Base-by-base conservation (phyloP, 2,797 vertebrate species). In the Sebastes jordani region DNA sequence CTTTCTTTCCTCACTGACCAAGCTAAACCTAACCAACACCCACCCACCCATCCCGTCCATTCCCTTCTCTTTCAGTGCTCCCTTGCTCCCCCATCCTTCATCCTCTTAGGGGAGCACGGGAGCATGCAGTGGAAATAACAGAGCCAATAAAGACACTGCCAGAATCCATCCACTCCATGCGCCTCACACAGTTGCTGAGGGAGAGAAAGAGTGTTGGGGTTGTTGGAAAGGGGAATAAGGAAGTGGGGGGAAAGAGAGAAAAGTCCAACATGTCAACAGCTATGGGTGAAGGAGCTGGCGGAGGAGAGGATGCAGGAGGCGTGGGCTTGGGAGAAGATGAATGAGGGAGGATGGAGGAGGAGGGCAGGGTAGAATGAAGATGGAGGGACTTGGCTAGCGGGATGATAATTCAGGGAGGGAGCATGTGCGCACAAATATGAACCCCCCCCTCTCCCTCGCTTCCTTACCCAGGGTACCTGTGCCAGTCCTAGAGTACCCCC, bases 71-170 rank as follows among this genome's bases (percentile, higher is more conserved):
- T 73, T 86, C 83, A 63, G 54, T 55, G 75, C 82, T 89, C 82
- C 80, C 81, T 80, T 81, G 65, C 88, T 88, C 66, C 65, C 70
- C 85, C 85, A 93, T 95, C 88, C 87, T 81, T 95, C 93, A 94
- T 94, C 92, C 94, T 94, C 91, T 95, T 94, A 95, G 82, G 52
- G 82, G 91, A 90, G 91, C 92, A 92, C 52, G 38, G 81, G 86
- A 94, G 92, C 92, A 92, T 95, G 91, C 86, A 94, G 93, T 92
- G 91, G 92, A 95, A 95, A 94, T 94, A 95, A 94, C 92, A 88
- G 89, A 93, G 91, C 91, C 94, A 96, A 94, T 95, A 95, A 95
- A 93, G 93, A 91, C 85, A 77, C 92, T 94, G 94, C 93, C 95
- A 95, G 89, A 86, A 89, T 94, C 92, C 81, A 95, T 95, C 89